A percentile compares a stretch with the other conserved stretches of the same genome.
Evolutionary conservation across 2,888 invertebrate genomes (phyloP).

Genomic region (Drepana falcataria): DNA sequence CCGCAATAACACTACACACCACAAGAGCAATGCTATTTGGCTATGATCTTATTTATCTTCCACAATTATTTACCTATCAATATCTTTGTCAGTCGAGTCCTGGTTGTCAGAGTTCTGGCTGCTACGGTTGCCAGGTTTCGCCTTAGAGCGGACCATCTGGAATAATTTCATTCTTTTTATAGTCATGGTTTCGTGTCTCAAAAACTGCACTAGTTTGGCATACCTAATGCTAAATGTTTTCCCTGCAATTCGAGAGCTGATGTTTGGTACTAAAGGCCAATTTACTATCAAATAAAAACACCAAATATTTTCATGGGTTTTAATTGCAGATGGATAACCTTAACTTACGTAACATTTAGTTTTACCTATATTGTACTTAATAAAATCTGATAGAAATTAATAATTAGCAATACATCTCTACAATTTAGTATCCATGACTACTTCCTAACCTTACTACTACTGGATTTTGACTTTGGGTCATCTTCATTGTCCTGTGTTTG

Average conservation of each 20-base stretch:
- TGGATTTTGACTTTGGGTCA: conserved; percentile 37
- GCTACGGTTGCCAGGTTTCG: conserved; percentile 58
- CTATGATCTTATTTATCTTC: conserved; percentile 2
- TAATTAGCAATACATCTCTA: conserved; percentile 1
- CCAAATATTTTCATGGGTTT: conserved; percentile 9
- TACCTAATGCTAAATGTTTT: too few relatives aligned
- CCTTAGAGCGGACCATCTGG: conserved; percentile 72
- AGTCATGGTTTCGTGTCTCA: conserved; percentile 6
- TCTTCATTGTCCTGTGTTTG: conserved; percentile 24
- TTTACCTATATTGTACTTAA: conserved; percentile 2
- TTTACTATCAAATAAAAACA: conserved; percentile 15
- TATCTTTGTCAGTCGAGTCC: conserved; percentile 63
- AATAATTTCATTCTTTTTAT: conserved; percentile 39
- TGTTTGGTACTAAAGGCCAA: background rate
- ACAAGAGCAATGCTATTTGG: too few relatives aligned
- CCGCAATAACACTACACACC: too few relatives aligned
- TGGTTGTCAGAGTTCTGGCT: conserved; percentile 59
- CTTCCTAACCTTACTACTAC: conserved; percentile 61
- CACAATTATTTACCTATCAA: conserved; percentile 68
- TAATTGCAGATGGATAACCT: conserved; percentile 7
- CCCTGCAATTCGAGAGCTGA: too few relatives aligned
- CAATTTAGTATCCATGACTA: conserved; percentile 15
- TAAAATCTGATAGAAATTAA: background rate
- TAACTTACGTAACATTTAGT: conserved; percentile 3
- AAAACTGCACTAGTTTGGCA: background rate